A percentile compares a stretch with the other conserved stretches of the same genome.
Conservation (phyloP, 2,113 vertebrate species). For the Cyanistes caeruleus region DNA sequence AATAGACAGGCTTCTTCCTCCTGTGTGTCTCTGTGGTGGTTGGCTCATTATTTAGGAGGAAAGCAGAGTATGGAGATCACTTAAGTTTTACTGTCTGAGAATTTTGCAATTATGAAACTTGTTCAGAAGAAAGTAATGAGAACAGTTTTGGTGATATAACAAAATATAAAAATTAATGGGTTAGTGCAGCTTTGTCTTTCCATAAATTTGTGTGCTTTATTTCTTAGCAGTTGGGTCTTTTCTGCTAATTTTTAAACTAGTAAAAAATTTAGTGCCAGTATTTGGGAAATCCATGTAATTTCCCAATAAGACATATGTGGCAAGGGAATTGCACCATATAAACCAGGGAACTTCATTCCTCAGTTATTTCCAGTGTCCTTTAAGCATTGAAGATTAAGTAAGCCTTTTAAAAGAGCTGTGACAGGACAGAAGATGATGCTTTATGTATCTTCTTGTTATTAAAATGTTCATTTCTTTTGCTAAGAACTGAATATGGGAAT, state of each 20-base stretch:
- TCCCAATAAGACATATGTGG: neutral
- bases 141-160: neutral
- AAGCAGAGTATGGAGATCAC: conserved; percentile 17
- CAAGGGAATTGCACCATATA: neutral
- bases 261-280: neutral
- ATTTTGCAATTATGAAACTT: conserved; percentile 5
- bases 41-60: neutral
- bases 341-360: neutral
- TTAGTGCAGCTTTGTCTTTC: neutral
- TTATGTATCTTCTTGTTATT: neutral
- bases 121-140: neutral
- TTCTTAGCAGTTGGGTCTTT: neutral
- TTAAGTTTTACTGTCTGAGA: conserved; percentile 36
- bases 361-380: neutral
- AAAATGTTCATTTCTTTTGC: neutral
- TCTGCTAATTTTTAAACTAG: conserved; percentile 2
- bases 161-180: neutral
- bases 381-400: neutral
- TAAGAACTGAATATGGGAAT: neutral
- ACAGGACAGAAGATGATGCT: neutral
- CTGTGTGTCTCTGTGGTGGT: neutral
- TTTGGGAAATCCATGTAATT: neutral
- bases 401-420: neutral
- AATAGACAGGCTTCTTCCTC: neutral
- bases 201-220: neutral